A percentile compares a stretch with the other conserved stretches of the same genome.
Evolutionary conservation across 1,140 invertebrate genomes (phyloP).

Genomic region (Zaprionus gabonicus): DNA sequence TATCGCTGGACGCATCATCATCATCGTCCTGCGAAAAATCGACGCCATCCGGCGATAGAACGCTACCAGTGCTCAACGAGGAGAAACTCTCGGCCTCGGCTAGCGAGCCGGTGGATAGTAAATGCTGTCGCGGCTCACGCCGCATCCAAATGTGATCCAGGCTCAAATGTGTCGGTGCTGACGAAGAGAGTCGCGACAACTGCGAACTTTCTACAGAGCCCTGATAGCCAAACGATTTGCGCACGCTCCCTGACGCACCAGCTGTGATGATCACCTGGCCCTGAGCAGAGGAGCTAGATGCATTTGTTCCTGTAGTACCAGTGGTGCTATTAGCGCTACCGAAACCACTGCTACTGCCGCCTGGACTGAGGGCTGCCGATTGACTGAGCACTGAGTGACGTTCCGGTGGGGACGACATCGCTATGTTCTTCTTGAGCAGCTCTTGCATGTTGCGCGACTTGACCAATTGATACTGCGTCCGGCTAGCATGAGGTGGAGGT

Average conservation of each 20-base stretch:
- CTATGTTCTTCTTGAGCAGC: conserved; percentile 87
- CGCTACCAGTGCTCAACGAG: conserved; percentile 92
- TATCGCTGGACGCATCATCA: conserved; percentile 92
- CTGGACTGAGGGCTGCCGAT: conserved; percentile 85
- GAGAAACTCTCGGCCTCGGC: conserved; percentile 94
- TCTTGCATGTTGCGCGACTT: conserved; percentile 82
- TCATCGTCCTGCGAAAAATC: conserved; percentile 94
- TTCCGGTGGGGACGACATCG: conserved; percentile 85
- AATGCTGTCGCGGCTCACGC: conserved; percentile 92
- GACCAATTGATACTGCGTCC: conserved; percentile 86
- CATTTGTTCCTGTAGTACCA: conserved; percentile 21
- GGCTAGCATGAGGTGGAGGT: conserved; percentile 86
- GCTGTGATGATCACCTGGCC: conserved; percentile 80
- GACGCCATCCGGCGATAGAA: conserved; percentile 92
- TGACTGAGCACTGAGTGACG: conserved; percentile 86
- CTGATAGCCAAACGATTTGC: conserved; percentile 72
- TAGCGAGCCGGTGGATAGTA: conserved; percentile 93
- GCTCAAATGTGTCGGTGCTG: conserved; percentile 91
- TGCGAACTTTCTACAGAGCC: conserved; percentile 62
- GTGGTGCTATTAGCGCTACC: conserved; percentile 64
- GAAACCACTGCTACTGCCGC: conserved; percentile 78
- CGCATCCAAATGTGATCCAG: conserved; percentile 91
- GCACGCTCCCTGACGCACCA: conserved; percentile 35
- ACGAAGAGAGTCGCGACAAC: conserved; percentile 90
- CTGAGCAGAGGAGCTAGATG: conserved; percentile 34